Base-by-base conservation (phyloP, 2,113 vertebrate species). In the Istiophorus platypterus region DNA sequence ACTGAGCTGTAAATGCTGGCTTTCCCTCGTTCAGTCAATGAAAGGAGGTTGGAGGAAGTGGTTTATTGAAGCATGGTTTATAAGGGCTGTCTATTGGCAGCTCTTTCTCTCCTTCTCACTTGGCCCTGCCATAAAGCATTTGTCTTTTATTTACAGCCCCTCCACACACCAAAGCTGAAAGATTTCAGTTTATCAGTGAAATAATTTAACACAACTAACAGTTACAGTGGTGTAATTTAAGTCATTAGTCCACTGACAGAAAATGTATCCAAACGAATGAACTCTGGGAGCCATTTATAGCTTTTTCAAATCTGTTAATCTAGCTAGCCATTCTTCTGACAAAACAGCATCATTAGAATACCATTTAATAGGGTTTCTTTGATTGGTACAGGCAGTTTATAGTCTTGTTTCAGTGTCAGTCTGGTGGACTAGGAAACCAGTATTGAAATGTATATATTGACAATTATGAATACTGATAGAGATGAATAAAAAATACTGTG, bases 1-100 rank as follows among this genome's bases (percentile, higher is more conserved):
- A 98, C 95, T 96, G 92, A 93, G 95, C 94, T 94, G 91, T 98
- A 99, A 99, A 98, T 96, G 94, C 85, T 29, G 91, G 95, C 95
- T 96, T 90, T 95, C 92, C 92, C 88, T 88, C 85, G 72, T 71
- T 95, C 76, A 95, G 93, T 96, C 92, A 95, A 95, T 96, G 95
- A 97, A 95, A 96, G 90, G 92, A 94, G 89, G 89, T 47, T 41
- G 90, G 92, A 95, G 94, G 95, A 96, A 95, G 91, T 86, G 90
- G 96, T 96, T 96, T 95, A 96, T 95, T 97, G 95, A 95, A 94
- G 93, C 84, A 83, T 56, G 72, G 34, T 96, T 97, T 93, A 94
- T 94, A 94, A 94, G 92, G 85, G 89, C 84, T 93, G 85, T 96
- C 92, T 96, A 64, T 90, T 93, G 89, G 78, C 81, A 91, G 85